Percentiles rank a stretch among this genome's conserved stretches.
Evolutionary conservation across 1,140 invertebrate species (phyloP).

Genomic region (Halictus rubicundus): DNA sequence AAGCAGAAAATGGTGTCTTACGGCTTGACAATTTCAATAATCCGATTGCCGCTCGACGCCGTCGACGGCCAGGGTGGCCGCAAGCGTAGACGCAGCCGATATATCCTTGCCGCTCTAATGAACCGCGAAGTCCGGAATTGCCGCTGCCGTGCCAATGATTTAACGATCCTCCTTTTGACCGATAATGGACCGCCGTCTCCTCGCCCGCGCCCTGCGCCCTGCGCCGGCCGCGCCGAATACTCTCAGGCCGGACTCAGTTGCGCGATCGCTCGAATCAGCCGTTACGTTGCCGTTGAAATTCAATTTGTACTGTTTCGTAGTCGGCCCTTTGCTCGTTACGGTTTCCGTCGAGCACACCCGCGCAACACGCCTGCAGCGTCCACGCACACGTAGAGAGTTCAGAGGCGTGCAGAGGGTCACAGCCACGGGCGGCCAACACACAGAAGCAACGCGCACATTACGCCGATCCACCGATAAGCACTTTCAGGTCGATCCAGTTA

Average conservation of each 20-base stretch:
- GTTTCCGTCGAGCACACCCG: conserved; percentile 19
- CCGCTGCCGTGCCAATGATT: conserved; percentile 58
- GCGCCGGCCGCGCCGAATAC: not conserved
- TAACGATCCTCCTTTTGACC: conserved; percentile 53
- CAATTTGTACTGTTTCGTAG: conserved; percentile 67
- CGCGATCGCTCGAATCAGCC: conserved; percentile 66
- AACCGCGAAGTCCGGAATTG: conserved; percentile 55
- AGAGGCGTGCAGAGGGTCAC: not conserved
- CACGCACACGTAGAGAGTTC: not conserved
- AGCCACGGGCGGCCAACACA: not conserved
- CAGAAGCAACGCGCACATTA: not conserved
- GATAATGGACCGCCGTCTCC: conserved; percentile 58
- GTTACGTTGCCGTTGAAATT: conserved; percentile 65
- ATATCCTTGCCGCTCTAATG: conserved; percentile 53
- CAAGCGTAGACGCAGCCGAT: conserved; percentile 18
- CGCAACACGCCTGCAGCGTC: not conserved
- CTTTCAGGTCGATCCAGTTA: conserved; percentile 38
- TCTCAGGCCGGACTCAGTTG: conserved; percentile 11
- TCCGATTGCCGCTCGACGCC: conserved; percentile 10
- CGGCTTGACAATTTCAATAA: conserved; percentile 38
- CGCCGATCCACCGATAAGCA: conserved; percentile 23
- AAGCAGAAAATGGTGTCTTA: conserved; percentile 23
- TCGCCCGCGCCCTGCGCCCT: not conserved
- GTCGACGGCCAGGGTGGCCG: no score
- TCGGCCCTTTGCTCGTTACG: conserved; percentile 59